Percentiles rank a stretch among this genome's conserved stretches.
phyloP scores from a whole-genome alignment of 2,888 invertebrate species.

The Leuctra nigra region DNA sequence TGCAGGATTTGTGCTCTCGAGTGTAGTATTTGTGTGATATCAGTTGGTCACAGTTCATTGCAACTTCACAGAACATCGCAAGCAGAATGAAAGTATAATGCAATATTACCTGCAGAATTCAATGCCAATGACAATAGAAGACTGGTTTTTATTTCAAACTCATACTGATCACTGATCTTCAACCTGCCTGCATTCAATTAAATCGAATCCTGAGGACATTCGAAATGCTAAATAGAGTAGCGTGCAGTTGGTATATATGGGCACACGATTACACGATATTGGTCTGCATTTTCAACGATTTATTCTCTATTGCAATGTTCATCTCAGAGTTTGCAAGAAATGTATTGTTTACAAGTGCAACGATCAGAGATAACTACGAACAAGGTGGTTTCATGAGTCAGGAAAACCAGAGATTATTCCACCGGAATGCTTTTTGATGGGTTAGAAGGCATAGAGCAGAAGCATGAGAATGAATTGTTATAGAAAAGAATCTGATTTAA shows the following conservation, averaged over 20 bases:
- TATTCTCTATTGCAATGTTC: constrained; percentile 1
- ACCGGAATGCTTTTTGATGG: constrained; percentile 11
- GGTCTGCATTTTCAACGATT: constrained; percentile 6
- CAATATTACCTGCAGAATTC: too few species aligned
- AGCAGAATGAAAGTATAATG: too few species aligned
- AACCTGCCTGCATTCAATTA: constrained; percentile 5
- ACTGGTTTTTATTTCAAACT: too few species aligned
- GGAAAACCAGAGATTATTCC: background rate
- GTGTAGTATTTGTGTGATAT: too few species aligned
- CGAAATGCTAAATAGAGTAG: constrained; percentile 11
- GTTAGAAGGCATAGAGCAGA: too few species aligned
- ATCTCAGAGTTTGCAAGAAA: background rate
- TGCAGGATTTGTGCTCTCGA: too few species aligned
- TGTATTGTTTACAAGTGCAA: constrained; percentile 4
- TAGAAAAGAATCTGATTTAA: constrained; percentile 1
- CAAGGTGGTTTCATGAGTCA: constrained; percentile 6
- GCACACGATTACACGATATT: constrained; percentile 14
- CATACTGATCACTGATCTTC: too few species aligned
- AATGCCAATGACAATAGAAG: too few species aligned
- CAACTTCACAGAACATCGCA: too few species aligned
- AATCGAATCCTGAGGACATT: background rate
- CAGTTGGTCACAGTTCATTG: too few species aligned
- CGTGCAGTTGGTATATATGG: too few species aligned
- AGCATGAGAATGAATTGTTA: constrained; percentile 1
- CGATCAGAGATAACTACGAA: constrained; percentile 6